Evolutionary conservation across 2,797 vertebrate genomes (phyloP).

Genomic region (Naso thynnoides): DNA sequence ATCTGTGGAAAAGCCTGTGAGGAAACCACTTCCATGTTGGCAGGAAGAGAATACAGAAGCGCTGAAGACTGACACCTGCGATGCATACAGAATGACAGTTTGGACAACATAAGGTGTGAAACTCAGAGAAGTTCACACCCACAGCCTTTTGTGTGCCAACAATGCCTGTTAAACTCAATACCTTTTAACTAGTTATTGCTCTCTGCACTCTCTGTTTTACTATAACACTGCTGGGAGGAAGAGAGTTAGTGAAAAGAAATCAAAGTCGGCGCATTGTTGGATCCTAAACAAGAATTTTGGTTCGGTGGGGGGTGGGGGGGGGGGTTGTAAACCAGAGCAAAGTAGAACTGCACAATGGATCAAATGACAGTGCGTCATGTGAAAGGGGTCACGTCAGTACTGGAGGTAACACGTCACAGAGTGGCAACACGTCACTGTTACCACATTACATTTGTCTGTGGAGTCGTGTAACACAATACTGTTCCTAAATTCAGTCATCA

Average conservation of each 20-base stretch:
- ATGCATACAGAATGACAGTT: slow-evolving; percentile 1
- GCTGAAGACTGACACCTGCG: slow-evolving; percentile 1
- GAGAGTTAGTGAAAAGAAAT: background rate
- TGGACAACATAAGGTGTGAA: slow-evolving; percentile 27
- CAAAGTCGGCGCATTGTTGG: background rate
- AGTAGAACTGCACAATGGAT: background rate
- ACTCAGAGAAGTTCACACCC: slow-evolving; percentile 3
- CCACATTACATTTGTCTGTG: no score
- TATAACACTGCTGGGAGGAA: slow-evolving; percentile 5
- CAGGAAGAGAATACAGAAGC: background rate
- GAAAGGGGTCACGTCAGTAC: background rate
- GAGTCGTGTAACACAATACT: no score
- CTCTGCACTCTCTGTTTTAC: slow-evolving; percentile 18
- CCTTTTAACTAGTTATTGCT: background rate
- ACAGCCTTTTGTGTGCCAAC: slow-evolving; percentile 28
- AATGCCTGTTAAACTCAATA: slow-evolving; percentile 29
- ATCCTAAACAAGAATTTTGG: background rate
- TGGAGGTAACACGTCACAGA: no score
- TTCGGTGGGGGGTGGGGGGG: background rate
- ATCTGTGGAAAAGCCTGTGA: background rate
- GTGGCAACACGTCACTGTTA: background rate
- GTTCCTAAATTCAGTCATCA: no score
- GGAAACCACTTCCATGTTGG: background rate
- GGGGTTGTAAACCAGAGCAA: background rate
- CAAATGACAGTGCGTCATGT: background rate